A percentile compares a stretch with the other conserved stretches of the same genome.
Evolutionary conservation across 2,113 vertebrate genomes (phyloP).

Genomic region (Notechis scutatus): DNA sequence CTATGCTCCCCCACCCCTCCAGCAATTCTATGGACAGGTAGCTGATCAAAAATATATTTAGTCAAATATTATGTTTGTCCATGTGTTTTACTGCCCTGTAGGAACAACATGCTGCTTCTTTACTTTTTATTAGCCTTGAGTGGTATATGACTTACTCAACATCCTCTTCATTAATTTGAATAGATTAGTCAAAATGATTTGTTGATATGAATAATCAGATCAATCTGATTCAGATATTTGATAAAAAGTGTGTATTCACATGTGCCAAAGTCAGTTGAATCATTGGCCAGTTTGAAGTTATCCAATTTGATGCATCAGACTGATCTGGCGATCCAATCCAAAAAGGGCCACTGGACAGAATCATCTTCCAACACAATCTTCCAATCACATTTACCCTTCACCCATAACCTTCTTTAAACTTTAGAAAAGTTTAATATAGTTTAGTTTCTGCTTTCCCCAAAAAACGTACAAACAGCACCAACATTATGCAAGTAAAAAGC

Average conservation of each 20-base stretch:
- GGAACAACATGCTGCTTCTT: neutral
- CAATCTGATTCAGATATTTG: neutral
- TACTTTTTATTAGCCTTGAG: neutral
- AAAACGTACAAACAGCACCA: neutral
- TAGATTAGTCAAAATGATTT: neutral
- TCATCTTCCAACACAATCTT: neutral
- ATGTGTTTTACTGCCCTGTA: neutral
- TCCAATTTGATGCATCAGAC: neutral
- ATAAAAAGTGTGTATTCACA: neutral
- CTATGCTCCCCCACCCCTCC: too few relatives aligned
- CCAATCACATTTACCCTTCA: neutral
- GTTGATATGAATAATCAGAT: neutral
- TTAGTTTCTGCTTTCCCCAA: neutral
- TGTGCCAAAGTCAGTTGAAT: neutral
- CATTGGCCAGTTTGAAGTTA: neutral
- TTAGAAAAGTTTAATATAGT: neutral
- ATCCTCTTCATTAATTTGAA: neutral
- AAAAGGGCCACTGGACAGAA: neutral
- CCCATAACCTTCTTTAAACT: neutral
- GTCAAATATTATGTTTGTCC: neutral
- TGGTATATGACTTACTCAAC: neutral
- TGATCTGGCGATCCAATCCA: neutral
- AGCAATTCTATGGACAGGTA: neutral
- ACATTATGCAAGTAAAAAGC: conserved; percentile 17
- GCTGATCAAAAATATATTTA: neutral